Evolutionary conservation across 2,888 invertebrate species (phyloP).

Genomic region (Maniola hyperantus): DNA sequence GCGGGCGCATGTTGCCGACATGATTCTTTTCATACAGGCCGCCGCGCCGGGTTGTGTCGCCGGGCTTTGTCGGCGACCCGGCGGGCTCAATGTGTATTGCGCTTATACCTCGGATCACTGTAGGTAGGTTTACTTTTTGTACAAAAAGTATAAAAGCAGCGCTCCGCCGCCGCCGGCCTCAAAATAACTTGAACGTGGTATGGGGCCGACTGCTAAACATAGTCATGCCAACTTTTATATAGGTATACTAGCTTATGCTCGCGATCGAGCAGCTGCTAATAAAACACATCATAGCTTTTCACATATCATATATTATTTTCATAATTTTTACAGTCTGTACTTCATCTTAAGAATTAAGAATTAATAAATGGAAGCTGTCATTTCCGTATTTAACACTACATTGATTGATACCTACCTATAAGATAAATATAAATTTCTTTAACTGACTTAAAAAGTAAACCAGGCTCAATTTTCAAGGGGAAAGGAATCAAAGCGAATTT

Average conservation of each 20-base stretch:
- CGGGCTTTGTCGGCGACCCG: too few species aligned
- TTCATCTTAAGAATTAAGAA: not conserved
- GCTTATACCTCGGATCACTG: too few species aligned
- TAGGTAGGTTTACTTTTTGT: not conserved
- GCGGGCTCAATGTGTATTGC: too few species aligned
- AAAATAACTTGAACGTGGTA: slow-evolving; percentile 6
- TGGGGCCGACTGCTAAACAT: not conserved
- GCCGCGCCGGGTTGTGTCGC: too few species aligned
- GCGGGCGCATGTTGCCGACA: too few species aligned
- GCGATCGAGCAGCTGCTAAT: too few species aligned
- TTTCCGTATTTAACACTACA: not conserved
- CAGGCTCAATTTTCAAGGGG: too few species aligned
- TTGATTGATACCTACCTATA: not conserved
- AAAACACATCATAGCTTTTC: not conserved
- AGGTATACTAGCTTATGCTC: too few species aligned
- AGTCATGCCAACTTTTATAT: not conserved
- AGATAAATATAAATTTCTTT: too few species aligned
- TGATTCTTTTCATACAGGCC: too few species aligned
- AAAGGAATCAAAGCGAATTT: too few species aligned
- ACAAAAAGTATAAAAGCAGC: not conserved
- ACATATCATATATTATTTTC: slow-evolving; percentile 6
- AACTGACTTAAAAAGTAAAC: too few species aligned
- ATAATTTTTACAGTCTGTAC: slow-evolving; percentile 6
- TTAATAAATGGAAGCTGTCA: slow-evolving; percentile 4
- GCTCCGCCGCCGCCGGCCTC: not conserved